phyloP scores from a whole-genome alignment of 1,140 invertebrate genomes.

The Plectrocnemia conspersa region DNA sequence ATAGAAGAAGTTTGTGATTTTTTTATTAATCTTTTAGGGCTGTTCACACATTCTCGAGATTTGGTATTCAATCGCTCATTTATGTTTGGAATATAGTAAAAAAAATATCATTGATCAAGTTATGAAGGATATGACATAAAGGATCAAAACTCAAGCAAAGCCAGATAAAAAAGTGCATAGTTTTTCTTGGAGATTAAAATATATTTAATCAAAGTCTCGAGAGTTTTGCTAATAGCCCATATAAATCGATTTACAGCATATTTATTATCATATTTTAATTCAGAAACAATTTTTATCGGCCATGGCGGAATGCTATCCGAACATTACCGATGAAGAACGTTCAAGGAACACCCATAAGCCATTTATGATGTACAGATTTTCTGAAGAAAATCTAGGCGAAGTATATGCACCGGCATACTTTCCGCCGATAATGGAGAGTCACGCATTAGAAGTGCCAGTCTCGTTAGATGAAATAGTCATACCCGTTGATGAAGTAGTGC shows the following conservation, averaged over 20 bases:
- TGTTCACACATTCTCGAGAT: neutral
- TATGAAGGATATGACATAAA: neutral
- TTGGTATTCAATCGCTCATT: neutral
- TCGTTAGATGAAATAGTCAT: conserved; percentile 59
- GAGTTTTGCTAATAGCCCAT: neutral
- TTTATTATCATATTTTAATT: conserved; percentile 33
- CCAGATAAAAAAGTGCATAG: neutral
- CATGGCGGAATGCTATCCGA: conserved; percentile 66
- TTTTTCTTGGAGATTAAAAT: no score
- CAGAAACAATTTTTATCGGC: conserved; percentile 66
- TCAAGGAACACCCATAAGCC: conserved; percentile 79
- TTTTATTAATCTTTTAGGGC: no score
- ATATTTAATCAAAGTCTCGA: neutral
- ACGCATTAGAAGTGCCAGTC: conserved; percentile 53
- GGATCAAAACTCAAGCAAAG: neutral
- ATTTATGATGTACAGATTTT: conserved; percentile 75
- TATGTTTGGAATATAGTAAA: neutral
- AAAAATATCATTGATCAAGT: neutral
- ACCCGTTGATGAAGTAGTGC: conserved; percentile 57
- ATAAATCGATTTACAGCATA: neutral
- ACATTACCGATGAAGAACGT: conserved; percentile 68
- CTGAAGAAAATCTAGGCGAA: conserved; percentile 48
- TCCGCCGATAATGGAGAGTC: conserved; percentile 56
- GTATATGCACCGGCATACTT: conserved; percentile 60
- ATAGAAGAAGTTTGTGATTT: conserved; percentile 75